Conservation (phyloP, 2,888 invertebrate genomes). For the Drosophila pseudotalamancana region DNA sequence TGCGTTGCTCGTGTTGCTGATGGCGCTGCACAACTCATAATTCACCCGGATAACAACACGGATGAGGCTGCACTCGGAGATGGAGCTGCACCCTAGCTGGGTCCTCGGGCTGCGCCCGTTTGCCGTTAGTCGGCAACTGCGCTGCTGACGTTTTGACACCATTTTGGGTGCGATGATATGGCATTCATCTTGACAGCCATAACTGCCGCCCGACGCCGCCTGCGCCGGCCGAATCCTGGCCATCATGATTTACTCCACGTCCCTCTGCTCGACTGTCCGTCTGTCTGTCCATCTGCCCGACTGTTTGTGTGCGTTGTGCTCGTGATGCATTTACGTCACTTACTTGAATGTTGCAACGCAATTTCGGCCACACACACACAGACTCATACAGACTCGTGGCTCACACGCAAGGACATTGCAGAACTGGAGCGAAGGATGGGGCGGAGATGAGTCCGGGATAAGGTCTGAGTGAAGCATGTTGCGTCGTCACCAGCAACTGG, state of each 20-base stretch:
- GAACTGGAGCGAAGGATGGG: neutral
- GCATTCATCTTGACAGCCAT: constrained; percentile 82
- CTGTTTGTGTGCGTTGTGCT: constrained; percentile 44
- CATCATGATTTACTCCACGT: constrained; percentile 59
- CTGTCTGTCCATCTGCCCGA: constrained; percentile 15
- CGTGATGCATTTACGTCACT: constrained; percentile 78
- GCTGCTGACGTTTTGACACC: constrained; percentile 76
- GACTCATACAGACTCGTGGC: constrained; percentile 3
- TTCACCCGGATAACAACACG: constrained; percentile 70
- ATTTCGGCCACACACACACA: constrained; percentile 56
- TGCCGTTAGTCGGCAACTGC: constrained; percentile 50
- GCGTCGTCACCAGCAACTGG: constrained; percentile 61
- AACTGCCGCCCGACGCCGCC: constrained; percentile 67
- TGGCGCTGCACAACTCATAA: constrained; percentile 68
- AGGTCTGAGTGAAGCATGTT: constrained; percentile 69
- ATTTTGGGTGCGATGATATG: constrained; percentile 81
- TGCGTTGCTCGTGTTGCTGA: constrained; percentile 46
- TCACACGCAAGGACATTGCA: constrained; percentile 44
- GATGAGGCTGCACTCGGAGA: neutral
- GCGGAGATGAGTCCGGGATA: neutral
- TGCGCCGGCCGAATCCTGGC: neutral
- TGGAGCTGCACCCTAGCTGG: constrained; percentile 1
- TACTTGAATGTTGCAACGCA: constrained; percentile 80
- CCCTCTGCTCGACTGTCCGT: constrained; percentile 5
- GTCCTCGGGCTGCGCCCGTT: constrained; percentile 27